phyloP scores from a whole-genome alignment of 2,113 vertebrate genomes.

The Neolamprologus caudopunctatus region DNA sequence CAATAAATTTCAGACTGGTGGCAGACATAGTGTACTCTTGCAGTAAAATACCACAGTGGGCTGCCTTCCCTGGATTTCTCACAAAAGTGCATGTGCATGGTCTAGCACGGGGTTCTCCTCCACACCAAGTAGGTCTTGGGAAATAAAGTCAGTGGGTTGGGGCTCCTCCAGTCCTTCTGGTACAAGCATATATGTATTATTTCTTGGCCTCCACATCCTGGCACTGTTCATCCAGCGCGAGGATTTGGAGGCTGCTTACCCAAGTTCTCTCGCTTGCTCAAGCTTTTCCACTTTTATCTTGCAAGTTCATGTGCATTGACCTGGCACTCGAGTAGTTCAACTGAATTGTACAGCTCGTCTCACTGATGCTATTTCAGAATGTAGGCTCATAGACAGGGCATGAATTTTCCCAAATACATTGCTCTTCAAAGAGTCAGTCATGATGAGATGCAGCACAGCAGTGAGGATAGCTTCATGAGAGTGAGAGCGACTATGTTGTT shows the following conservation, averaged over 20 bases:
- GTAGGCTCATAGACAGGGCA: not conserved
- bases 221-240: rapidly evolving
- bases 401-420: not conserved
- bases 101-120: rapidly evolving
- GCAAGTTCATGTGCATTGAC: not conserved
- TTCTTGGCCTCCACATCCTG: not conserved
- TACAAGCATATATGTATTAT: not conserved
- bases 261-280: not conserved
- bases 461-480: not conserved
- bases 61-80: not conserved
- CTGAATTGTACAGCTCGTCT: not conserved
- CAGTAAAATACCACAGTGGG: not conserved
- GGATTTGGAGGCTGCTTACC: not conserved
- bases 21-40: not conserved
- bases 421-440: not conserved
- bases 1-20: not conserved
- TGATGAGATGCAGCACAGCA: not conserved
- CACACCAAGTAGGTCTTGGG: rapidly evolving
- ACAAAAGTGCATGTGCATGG: rapidly evolving
- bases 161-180: not conserved
- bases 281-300: not conserved
- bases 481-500: not conserved
- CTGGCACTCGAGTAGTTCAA: not conserved
- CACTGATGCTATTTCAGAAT: not conserved
- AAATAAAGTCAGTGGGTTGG: not conserved